phyloP scores from a whole-genome alignment of 2,113 vertebrate species.

The Pachyramphus minor region DNA sequence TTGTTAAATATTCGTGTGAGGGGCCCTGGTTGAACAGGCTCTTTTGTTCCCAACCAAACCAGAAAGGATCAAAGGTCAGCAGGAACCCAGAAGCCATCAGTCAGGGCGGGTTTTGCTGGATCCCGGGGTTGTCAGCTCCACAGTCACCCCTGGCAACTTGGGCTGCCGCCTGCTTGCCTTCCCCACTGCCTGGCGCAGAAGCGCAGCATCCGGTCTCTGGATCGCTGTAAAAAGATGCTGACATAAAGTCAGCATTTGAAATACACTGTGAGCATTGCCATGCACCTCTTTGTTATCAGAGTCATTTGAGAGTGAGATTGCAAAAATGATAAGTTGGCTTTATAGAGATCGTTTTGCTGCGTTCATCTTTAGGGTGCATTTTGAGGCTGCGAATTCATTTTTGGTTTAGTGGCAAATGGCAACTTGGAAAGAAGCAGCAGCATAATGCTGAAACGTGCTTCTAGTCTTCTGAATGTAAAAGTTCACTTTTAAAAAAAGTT shows the following conservation, averaged over 20 bases:
- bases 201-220: conserved; percentile 23
- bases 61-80: conserved; percentile 82
- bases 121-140: conserved; percentile 76
- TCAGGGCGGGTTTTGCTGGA: conserved; percentile 79
- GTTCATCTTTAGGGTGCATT: background rate
- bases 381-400: conserved; percentile 13
- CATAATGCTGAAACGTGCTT: background rate
- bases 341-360: background rate
- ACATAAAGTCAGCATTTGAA: conserved; percentile 52
- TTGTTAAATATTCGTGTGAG: conserved; percentile 58
- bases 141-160: conserved; percentile 80
- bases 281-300: background rate
- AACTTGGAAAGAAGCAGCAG: background rate
- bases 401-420: background rate
- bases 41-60: conserved; percentile 76
- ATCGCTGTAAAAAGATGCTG: conserved; percentile 63
- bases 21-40: conserved; percentile 73
- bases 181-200: conserved; percentile 47
- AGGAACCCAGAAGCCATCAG: conserved; percentile 85
- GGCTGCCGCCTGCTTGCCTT: conserved; percentile 60
- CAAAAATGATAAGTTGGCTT: background rate
- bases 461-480: background rate
- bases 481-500: background rate
- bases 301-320: conserved; percentile 4
- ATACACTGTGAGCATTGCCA: background rate